Conservation (phyloP, 2,113 vertebrate species). For the Serranochromis macrocephalus region DNA sequence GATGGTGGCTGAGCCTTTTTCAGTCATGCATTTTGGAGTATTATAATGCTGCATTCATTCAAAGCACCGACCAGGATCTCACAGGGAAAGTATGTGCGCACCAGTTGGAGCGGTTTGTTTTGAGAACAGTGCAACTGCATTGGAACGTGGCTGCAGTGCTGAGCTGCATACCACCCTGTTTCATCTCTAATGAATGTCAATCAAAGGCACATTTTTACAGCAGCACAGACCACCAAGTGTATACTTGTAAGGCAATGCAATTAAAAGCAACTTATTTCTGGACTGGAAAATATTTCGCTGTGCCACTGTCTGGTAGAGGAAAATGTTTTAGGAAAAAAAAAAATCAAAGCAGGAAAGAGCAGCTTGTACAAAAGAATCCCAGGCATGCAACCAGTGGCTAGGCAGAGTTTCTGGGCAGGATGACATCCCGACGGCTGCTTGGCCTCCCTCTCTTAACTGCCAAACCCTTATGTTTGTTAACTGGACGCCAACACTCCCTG, state of each 20-base stretch:
- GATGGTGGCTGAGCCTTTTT: constrained; percentile 10
- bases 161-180: constrained; percentile 43
- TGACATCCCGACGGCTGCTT: constrained; percentile 32
- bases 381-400: constrained; percentile 48
- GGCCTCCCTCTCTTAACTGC: constrained; percentile 9
- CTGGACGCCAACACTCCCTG: constrained; percentile 16
- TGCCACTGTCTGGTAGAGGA: constrained; percentile 40
- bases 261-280: constrained; percentile 58
- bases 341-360: constrained; percentile 31
- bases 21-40: constrained; percentile 5
- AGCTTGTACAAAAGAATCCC: constrained; percentile 47
- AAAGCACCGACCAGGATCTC: constrained; percentile 29
- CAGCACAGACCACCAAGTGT: constrained; percentile 30
- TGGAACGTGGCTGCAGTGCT: constrained; percentile 43
- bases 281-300: constrained; percentile 56
- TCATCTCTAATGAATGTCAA: constrained; percentile 46
- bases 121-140: constrained; percentile 51
- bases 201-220: constrained; percentile 43
- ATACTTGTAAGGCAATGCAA: constrained; percentile 23
- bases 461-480: constrained; percentile 47
- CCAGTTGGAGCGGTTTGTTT: constrained; percentile 55
- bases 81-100: constrained; percentile 52
- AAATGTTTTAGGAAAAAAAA: background rate
- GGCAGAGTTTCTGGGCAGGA: constrained; percentile 25
- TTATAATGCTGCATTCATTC: constrained; percentile 47